A percentile compares a stretch with the other conserved stretches of the same genome.
Conservation (phyloP, 2,797 vertebrate species). For the Sebastiscus albofasciatus region DNA sequence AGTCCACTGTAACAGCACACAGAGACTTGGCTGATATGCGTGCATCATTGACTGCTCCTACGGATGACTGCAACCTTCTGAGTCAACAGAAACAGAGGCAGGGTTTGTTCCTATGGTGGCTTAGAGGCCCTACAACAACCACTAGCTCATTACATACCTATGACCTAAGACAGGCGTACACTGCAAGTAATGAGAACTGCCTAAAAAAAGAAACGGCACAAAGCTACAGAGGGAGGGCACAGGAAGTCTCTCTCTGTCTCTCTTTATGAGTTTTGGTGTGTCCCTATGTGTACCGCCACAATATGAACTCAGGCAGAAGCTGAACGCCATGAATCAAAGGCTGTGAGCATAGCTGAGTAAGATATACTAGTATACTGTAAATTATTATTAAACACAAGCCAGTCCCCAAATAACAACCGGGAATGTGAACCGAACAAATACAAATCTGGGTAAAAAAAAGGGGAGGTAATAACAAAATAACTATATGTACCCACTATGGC, state of each 20-base stretch:
- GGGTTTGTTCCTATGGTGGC: slow-evolving; percentile 15
- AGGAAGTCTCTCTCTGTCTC: background rate
- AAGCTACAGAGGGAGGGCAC: background rate
- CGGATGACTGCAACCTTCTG: slow-evolving; percentile 21
- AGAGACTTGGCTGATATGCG: slow-evolving; percentile 11
- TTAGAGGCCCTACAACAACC: background rate
- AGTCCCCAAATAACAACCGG: background rate
- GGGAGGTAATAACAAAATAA: background rate
- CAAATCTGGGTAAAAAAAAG: background rate
- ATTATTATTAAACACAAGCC: background rate
- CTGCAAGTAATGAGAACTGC: background rate
- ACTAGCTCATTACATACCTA: background rate
- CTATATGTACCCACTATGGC: background rate
- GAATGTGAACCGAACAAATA: background rate
- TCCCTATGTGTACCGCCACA: background rate
- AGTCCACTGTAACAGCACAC: slow-evolving; percentile 1
- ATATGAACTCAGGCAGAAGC: background rate
- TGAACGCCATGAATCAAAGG: background rate
- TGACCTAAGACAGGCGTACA: background rate
- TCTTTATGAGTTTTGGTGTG: background rate
- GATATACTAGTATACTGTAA: background rate
- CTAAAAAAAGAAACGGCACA: background rate
- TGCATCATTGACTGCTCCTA: slow-evolving; percentile 17
- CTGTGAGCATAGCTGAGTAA: background rate
- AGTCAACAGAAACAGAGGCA: slow-evolving; percentile 13